Conservation (phyloP, 1,140 invertebrate genomes). For the Ceratitis capitata region DNA sequence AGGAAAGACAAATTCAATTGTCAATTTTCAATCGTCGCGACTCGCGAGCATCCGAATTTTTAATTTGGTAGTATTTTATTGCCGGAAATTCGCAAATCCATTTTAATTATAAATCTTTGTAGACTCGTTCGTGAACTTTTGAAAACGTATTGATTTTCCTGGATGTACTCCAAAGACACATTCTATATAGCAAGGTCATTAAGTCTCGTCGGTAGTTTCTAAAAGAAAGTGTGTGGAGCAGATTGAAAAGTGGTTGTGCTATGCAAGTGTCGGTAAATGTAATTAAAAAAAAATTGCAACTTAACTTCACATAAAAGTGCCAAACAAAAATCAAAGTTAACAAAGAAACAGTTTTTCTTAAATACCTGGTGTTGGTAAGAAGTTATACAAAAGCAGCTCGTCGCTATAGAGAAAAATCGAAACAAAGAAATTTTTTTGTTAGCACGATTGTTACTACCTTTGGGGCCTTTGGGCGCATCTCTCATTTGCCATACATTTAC, state of each 20-base stretch:
- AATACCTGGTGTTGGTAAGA: background rate
- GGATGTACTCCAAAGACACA: background rate
- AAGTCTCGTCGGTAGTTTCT: background rate
- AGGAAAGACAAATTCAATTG: background rate
- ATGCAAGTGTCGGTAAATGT: background rate
- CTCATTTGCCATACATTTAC: constrained; percentile 2
- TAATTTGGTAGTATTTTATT: constrained; percentile 11
- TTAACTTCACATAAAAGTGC: background rate
- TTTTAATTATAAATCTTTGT: background rate
- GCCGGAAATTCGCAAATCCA: background rate
- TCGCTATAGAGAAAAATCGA: background rate
- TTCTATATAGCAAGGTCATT: background rate
- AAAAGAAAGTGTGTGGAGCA: background rate
- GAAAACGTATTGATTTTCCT: background rate
- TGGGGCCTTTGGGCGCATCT: constrained; percentile 21
- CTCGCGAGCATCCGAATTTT: constrained; percentile 22
- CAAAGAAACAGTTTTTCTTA: background rate
- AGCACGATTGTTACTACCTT: background rate
- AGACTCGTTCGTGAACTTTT: background rate
- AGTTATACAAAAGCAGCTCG: background rate
- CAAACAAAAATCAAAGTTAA: background rate
- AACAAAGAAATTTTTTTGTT: background rate
- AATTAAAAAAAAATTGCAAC: background rate
- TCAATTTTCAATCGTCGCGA: constrained; percentile 41
- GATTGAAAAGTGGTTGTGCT: constrained; percentile 34